Conservation (phyloP, 35 echinoderm and acorn worm genomes). For the Patiria miniata region DNA sequence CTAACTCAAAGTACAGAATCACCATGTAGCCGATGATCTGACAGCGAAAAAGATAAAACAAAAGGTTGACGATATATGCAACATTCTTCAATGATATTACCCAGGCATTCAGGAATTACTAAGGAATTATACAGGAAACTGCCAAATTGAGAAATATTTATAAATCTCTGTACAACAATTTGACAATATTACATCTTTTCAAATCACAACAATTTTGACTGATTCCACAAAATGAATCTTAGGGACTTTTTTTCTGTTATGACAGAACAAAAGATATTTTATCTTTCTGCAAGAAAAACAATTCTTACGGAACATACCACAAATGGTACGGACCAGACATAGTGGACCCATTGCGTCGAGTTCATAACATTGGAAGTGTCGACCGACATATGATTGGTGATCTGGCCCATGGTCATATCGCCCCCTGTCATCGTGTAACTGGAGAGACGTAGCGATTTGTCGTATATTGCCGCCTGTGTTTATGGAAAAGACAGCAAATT, state of each 20-base stretch:
- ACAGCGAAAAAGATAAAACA: not conserved
- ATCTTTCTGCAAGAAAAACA: no score
- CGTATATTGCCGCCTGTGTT: constrained; percentile 77
- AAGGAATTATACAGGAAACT: no score
- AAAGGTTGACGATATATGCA: no score
- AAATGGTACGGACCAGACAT: constrained; percentile 88
- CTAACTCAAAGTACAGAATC: constrained; percentile 80
- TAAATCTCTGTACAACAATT: no score
- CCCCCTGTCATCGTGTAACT: constrained; percentile 87
- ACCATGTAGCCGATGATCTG: constrained; percentile 83
- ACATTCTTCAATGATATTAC: no score
- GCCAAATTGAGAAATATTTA: no score
- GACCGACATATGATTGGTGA: constrained; percentile 96
- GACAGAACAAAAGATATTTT: not conserved
- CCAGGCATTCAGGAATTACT: no score
- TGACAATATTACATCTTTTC: no score
- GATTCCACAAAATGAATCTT: no score
- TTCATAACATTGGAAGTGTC: constrained; percentile 80
- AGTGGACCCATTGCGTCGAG: constrained; percentile 77
- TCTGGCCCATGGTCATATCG: constrained; percentile 91
- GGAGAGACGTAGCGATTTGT: constrained; percentile 81
- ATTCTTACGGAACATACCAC: constrained; percentile 51
- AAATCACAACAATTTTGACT: no score
- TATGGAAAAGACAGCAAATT: not conserved
- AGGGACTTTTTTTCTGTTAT: constrained; percentile 66